A percentile compares a stretch with the other conserved stretches of the same genome.
These are phyloP conservation scores for Sitophilus oryzae DNA, from an alignment of 1,140 invertebrate genomes.

Conservation along the genomic window DNA sequence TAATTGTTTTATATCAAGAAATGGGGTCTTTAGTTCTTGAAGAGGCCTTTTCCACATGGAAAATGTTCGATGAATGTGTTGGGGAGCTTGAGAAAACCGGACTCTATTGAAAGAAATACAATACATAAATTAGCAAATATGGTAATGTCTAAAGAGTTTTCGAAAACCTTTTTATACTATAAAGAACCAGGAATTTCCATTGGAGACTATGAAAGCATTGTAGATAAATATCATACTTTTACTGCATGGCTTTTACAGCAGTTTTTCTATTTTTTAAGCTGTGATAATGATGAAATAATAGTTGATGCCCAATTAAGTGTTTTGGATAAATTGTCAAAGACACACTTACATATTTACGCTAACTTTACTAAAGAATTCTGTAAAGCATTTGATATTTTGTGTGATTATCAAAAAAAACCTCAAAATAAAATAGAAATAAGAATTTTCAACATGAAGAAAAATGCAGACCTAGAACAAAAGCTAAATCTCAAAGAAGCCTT, in stretches of 20 bases:
- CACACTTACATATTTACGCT: constrained; percentile 47
- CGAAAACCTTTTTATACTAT: constrained; percentile 48
- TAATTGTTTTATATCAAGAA: not conserved
- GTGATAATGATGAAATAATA: constrained; percentile 46
- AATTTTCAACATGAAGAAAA: constrained; percentile 45
- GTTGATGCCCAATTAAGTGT: constrained; percentile 51
- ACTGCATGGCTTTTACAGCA: constrained; percentile 52
- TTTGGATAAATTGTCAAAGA: constrained; percentile 47
- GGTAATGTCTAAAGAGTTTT: constrained; percentile 45
- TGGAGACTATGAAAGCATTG: constrained; percentile 40
- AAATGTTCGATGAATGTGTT: constrained; percentile 20
- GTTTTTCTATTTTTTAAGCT: constrained; percentile 52
- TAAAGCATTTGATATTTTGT: constrained; percentile 42
- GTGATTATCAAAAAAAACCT: constrained; percentile 43
- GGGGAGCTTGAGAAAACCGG: constrained; percentile 13
- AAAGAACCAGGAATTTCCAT: constrained; percentile 42
- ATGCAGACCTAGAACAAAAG: constrained; percentile 43
- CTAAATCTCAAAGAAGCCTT: constrained; percentile 47
- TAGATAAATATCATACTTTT: constrained; percentile 47
- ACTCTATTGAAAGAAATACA: constrained; percentile 10
- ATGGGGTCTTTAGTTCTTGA: constrained; percentile 10
- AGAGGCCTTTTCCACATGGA: constrained; percentile 22
- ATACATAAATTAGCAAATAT: constrained; percentile 21
- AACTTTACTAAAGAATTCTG: constrained; percentile 47
- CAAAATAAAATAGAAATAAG: constrained; percentile 34